A percentile compares a stretch with the other conserved stretches of the same genome.
phyloP scores from a whole-genome alignment of 2,797 vertebrate genomes.

The Sciurus vulgaris region DNA sequence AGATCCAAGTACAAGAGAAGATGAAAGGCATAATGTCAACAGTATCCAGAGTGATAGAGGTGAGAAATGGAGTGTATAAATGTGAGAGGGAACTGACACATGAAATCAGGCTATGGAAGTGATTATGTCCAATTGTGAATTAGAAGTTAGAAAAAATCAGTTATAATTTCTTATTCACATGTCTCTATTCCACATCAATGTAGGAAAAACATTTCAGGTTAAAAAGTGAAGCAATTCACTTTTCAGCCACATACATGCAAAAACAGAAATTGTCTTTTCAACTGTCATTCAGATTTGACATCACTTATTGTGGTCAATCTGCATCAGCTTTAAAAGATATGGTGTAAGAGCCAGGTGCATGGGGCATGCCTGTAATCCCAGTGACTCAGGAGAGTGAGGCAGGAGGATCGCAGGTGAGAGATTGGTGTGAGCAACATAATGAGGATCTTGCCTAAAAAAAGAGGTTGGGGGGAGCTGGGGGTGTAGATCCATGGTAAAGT shows the following conservation, averaged over 20 bases:
- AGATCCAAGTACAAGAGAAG: not conserved
- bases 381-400: too few relatives aligned
- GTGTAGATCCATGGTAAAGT: too few relatives aligned
- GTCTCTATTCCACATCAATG: not conserved
- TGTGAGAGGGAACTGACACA: too few relatives aligned
- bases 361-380: too few relatives aligned
- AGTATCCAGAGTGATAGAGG: too few relatives aligned
- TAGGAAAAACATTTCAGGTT: not conserved
- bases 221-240: conserved; percentile 6
- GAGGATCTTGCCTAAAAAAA: too few relatives aligned
- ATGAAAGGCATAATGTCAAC: not conserved
- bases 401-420: too few relatives aligned
- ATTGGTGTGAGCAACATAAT: too few relatives aligned
- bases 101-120: not conserved
- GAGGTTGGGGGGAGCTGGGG: too few relatives aligned
- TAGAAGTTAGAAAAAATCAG: not conserved
- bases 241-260: not conserved
- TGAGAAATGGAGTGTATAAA: not conserved
- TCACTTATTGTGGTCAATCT: not conserved
- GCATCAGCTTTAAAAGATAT: not conserved
- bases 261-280: not conserved
- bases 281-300: not conserved
- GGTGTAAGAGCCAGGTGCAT: not conserved
- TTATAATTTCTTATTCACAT: not conserved
- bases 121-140: not conserved